phyloP scores from a whole-genome alignment of 1,140 invertebrate species.

The Manduca sexta region DNA sequence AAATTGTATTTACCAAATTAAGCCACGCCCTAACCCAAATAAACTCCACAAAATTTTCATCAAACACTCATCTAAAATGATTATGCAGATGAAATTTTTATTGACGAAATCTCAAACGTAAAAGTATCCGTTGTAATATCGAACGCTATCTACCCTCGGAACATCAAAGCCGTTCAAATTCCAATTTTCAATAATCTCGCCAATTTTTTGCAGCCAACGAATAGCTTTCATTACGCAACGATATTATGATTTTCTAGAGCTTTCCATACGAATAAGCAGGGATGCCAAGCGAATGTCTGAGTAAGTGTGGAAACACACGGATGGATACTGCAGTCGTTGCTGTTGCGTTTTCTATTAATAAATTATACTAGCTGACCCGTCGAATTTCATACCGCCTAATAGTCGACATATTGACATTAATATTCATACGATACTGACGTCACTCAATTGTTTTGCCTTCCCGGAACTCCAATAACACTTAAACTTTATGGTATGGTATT shows the following conservation, averaged over 20 bases:
- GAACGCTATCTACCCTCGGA: constrained; percentile 3
- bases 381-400: too few species aligned
- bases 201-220: constrained; percentile 22
- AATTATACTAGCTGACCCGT: too few species aligned
- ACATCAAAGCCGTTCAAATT: constrained; percentile 24
- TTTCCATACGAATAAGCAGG: constrained; percentile 29
- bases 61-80: neutral
- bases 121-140: constrained; percentile 8
- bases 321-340: too few species aligned
- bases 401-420: too few species aligned
- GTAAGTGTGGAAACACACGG: neutral
- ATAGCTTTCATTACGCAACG: constrained; percentile 29
- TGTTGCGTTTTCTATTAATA: neutral
- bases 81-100: constrained; percentile 5
- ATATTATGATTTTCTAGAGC: constrained; percentile 30
- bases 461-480: too few species aligned
- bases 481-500: too few species aligned
- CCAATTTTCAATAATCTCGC: constrained; percentile 33
- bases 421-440: too few species aligned
- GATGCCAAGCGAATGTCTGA: constrained; percentile 4
- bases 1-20: too few species aligned
- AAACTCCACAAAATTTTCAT: too few species aligned
- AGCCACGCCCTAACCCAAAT: too few species aligned
- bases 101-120: constrained; percentile 4
- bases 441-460: too few species aligned